Percentiles rank a stretch among this genome's conserved stretches.
Conservation (phyloP, 2,888 invertebrate species). For the Microchrysa polita region DNA sequence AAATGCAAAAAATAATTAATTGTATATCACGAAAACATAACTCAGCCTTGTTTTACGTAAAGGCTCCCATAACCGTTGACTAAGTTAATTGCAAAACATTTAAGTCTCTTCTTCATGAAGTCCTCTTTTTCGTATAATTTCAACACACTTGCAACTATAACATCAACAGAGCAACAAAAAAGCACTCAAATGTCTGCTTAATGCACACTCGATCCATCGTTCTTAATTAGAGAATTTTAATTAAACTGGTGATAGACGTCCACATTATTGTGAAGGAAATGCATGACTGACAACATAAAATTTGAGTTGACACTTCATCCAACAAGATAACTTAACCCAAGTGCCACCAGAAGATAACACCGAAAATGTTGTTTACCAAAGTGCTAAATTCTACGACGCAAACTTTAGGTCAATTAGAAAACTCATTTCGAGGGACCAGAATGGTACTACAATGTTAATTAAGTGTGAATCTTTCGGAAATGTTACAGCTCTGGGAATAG, state of each 20-base stretch:
- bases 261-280: constrained; percentile 10
- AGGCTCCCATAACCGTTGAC: no score
- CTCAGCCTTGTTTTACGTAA: no score
- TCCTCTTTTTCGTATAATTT: no score
- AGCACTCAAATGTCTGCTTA: constrained; percentile 8
- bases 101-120: no score
- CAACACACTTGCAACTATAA: no score
- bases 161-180: no score
- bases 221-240: constrained; percentile 17
- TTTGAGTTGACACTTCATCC: neutral
- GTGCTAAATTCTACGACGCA: constrained; percentile 11
- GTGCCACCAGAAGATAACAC: constrained; percentile 19
- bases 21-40: no score
- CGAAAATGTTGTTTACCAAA: constrained; percentile 8
- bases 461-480: constrained; percentile 31
- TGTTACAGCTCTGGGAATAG: neutral
- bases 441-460: constrained; percentile 24
- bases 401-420: constrained; percentile 33
- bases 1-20: no score
- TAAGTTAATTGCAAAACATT: no score
- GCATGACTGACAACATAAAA: constrained; percentile 7
- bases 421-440: neutral
- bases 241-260: constrained; percentile 7
- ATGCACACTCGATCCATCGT: neutral
- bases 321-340: constrained; percentile 8